These are phyloP conservation scores for Cryptoleucopteryx plumbea DNA, from an alignment of 2,113 vertebrate genomes.

Conservation along the genomic window DNA sequence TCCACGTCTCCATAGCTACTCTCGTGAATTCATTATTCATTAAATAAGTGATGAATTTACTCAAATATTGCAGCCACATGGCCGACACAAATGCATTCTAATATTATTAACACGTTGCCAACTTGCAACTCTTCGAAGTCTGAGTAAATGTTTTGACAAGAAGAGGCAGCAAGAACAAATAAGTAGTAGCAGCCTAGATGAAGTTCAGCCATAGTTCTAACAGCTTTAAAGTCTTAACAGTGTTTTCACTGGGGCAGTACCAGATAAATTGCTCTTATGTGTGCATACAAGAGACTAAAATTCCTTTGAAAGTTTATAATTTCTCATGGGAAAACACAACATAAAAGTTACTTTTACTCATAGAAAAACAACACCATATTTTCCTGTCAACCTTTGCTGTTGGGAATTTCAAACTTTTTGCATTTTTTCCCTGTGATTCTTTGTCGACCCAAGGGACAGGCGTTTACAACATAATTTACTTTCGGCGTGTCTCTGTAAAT, in stretches of 20 bases:
- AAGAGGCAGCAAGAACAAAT: slow-evolving; percentile 79
- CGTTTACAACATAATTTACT: slow-evolving; percentile 88
- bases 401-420: slow-evolving; percentile 85
- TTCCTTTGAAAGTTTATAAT: slow-evolving; percentile 86
- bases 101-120: slow-evolving; percentile 79
- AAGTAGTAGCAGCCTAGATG: slow-evolving; percentile 76
- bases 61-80: slow-evolving; percentile 81
- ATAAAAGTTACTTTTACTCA: slow-evolving; percentile 83
- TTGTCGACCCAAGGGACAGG: slow-evolving; percentile 77
- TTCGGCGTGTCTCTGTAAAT: slow-evolving; percentile 84
- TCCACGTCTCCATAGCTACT: slow-evolving; percentile 69
- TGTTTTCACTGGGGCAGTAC: slow-evolving; percentile 78
- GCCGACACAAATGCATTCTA: slow-evolving; percentile 76
- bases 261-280: slow-evolving; percentile 83
- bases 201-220: slow-evolving; percentile 77
- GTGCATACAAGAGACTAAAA: slow-evolving; percentile 79
- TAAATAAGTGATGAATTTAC: slow-evolving; percentile 76
- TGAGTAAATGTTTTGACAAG: slow-evolving; percentile 84
- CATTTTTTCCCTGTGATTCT: slow-evolving; percentile 84
- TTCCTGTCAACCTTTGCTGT: slow-evolving; percentile 84
- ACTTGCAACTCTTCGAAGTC: slow-evolving; percentile 75
- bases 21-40: slow-evolving; percentile 75
- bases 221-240: slow-evolving; percentile 80
- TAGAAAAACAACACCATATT: slow-evolving; percentile 85
- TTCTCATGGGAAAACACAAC: slow-evolving; percentile 85